Evolutionary conservation across 2,888 invertebrate species (phyloP).

Genomic region (Apamea sordens): DNA sequence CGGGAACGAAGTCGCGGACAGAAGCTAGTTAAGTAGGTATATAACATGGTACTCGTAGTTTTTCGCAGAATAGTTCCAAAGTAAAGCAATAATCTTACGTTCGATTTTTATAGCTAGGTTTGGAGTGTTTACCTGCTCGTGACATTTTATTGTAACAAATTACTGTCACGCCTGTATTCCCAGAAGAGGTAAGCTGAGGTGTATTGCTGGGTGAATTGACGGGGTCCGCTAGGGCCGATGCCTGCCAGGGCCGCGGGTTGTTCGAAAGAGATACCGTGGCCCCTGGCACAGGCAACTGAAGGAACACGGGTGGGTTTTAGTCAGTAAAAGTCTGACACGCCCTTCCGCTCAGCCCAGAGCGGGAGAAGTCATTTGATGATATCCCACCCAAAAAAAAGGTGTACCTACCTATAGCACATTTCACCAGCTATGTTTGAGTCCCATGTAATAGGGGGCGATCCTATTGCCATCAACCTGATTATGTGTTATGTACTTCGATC

Average conservation of each 20-base stretch:
- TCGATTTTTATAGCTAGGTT: neutral
- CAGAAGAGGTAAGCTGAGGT: neutral
- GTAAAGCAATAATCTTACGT: constrained; percentile 6
- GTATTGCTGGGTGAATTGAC: no score
- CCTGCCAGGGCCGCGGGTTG: no score
- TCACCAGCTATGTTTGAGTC: neutral
- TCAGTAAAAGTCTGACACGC: no score
- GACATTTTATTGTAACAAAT: neutral
- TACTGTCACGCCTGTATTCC: neutral
- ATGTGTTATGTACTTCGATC: no score
- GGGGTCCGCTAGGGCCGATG: no score
- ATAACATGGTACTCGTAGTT: constrained; percentile 4
- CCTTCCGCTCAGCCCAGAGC: no score
- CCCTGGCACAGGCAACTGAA: no score
- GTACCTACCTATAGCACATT: neutral
- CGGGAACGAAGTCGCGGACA: no score
- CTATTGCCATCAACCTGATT: neutral
- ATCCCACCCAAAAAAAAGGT: neutral
- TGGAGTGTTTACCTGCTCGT: constrained; percentile 2
- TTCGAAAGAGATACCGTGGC: no score
- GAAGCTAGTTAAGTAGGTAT: neutral
- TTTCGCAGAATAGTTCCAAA: constrained; percentile 29
- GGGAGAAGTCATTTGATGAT: no score
- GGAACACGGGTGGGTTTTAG: no score
- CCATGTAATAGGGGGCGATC: neutral